These are phyloP conservation scores for Gopherus evgoodei DNA, from an alignment of 2,113 vertebrate genomes.

Conservation along the genomic window DNA sequence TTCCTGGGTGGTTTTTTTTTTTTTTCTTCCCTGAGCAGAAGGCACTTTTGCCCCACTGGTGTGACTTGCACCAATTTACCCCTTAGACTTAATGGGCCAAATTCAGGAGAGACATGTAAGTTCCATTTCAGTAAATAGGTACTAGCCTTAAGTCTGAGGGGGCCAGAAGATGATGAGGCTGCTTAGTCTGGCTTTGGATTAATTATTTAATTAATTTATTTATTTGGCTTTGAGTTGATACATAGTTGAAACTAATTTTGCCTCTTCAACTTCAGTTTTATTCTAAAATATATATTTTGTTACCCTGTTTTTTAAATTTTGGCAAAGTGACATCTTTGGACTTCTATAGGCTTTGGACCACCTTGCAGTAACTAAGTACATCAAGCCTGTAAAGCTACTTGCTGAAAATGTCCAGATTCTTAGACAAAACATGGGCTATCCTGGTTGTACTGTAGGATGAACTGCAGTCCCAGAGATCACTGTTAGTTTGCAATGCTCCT, in stretches of 20 bases:
- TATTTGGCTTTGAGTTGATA: neutral
- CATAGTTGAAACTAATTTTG: neutral
- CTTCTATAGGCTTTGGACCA: neutral
- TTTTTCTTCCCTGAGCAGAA: too few relatives aligned
- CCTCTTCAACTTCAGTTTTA: neutral
- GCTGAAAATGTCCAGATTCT: neutral
- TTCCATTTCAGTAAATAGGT: neutral
- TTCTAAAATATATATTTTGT: neutral
- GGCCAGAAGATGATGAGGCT: neutral
- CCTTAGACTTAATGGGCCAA: neutral
- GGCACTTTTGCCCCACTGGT: neutral
- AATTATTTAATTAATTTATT: too few relatives aligned
- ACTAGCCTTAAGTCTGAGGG: neutral
- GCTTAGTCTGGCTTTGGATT: neutral
- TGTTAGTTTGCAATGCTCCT: neutral
- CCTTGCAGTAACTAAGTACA: neutral
- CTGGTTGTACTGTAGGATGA: neutral
- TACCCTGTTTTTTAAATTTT: neutral
- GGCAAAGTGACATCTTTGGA: neutral
- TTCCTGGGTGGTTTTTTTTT: too few relatives aligned
- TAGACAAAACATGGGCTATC: neutral
- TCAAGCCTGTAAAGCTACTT: neutral
- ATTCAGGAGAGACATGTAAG: neutral
- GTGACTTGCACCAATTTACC: neutral
- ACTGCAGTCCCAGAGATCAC: neutral